Percentiles rank a stretch among this genome's conserved stretches.
Evolutionary conservation across 2,113 vertebrate species (phyloP).

Genomic region (Alces alces): DNA sequence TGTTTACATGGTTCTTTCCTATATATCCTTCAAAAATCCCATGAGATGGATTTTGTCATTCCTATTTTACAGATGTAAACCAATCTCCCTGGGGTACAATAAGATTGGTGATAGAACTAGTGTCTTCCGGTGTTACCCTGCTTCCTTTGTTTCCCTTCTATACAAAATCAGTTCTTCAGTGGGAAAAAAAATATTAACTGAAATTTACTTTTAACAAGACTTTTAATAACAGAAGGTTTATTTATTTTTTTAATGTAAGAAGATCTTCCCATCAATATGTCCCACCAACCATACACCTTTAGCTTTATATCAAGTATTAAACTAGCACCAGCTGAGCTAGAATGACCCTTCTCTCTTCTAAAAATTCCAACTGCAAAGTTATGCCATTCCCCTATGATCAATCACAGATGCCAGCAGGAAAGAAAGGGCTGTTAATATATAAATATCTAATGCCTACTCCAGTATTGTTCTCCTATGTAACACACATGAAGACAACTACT

Average conservation of each 20-base stretch:
- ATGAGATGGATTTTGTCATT: background rate
- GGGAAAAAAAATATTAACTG: background rate
- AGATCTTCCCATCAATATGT: background rate
- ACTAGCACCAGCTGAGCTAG: background rate
- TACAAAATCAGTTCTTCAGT: background rate
- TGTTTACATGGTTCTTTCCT: background rate
- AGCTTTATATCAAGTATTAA: background rate
- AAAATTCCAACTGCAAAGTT: background rate
- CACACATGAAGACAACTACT: constrained; percentile 16
- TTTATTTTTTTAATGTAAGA: background rate
- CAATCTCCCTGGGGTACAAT: background rate
- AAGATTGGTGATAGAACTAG: background rate
- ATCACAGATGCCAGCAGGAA: background rate
- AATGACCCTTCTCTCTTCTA: background rate
- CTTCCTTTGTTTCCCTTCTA: background rate
- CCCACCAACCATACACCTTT: background rate
- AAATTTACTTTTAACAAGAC: background rate
- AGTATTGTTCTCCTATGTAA: background rate
- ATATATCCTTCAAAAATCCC: background rate
- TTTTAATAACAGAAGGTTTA: background rate
- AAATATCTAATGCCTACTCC: background rate
- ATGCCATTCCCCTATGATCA: too few relatives aligned
- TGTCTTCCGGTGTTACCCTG: background rate
- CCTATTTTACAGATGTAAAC: background rate
- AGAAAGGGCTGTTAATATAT: background rate